Evolutionary conservation across 2,113 vertebrate species (phyloP).

Genomic region (Pollimyrus isidori): DNA sequence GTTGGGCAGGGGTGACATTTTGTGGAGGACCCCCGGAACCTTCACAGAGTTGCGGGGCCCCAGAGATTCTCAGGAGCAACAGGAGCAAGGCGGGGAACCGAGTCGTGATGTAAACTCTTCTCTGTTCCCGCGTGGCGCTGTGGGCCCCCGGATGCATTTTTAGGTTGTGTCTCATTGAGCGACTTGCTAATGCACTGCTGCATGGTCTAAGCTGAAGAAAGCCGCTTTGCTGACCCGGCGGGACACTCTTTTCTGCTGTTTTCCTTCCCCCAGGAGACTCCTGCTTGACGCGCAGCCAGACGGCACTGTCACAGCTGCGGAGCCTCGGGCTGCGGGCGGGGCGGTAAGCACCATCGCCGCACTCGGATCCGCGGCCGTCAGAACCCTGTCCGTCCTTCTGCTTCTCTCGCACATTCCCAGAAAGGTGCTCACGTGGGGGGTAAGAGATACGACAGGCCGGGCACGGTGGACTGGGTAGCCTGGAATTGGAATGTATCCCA

Average conservation of each 20-base stretch:
- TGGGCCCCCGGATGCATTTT: not conserved
- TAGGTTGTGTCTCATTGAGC: not conserved
- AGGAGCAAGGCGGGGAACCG: not conserved
- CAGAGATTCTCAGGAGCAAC: not conserved
- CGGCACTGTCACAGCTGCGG: not conserved
- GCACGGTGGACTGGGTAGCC: not conserved
- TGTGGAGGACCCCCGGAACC: not conserved
- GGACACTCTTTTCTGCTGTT: not conserved
- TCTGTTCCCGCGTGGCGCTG: not conserved
- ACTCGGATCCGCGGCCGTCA: not conserved
- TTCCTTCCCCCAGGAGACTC: not conserved
- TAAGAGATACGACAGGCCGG: not conserved
- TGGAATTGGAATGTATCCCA: not conserved
- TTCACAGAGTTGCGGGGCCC: not conserved
- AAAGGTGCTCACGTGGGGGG: not conserved
- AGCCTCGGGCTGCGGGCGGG: not conserved
- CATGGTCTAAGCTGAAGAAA: not conserved
- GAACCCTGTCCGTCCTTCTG: not conserved
- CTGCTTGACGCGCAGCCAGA: not conserved
- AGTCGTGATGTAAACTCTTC: not conserved
- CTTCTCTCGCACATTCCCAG: not conserved
- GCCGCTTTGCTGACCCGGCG: not conserved
- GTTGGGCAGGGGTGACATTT: not conserved
- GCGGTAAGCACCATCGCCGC: not conserved
- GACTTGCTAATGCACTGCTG: not conserved